Evolutionary conservation across 2,888 invertebrate genomes (phyloP).

Genomic region (Barypeithes pellucidus): DNA sequence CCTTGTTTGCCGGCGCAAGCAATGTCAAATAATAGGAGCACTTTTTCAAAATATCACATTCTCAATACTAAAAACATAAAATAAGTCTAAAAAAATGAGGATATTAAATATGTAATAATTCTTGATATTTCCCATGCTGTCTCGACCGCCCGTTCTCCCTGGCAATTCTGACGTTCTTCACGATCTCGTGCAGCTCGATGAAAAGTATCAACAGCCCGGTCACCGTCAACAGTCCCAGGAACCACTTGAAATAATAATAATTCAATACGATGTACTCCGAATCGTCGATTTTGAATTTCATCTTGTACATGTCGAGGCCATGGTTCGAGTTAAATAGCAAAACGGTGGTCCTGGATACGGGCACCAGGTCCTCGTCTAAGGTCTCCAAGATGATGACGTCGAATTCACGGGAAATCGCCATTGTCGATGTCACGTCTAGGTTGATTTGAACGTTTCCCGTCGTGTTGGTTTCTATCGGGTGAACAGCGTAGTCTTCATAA

Average conservation of each 20-base stretch:
- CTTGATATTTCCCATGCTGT: slow-evolving; percentile 15
- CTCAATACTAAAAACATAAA: too few species aligned
- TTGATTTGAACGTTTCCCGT: slow-evolving; percentile 19
- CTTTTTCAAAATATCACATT: too few species aligned
- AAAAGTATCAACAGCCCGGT: slow-evolving; percentile 50
- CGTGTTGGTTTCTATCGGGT: not conserved
- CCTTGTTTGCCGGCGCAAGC: too few species aligned
- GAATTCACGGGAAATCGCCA: slow-evolving; percentile 28
- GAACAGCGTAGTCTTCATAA: slow-evolving; percentile 32
- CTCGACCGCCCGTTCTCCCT: not conserved
- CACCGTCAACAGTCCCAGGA: slow-evolving; percentile 48
- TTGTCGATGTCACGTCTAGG: slow-evolving; percentile 20
- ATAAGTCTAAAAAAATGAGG: not conserved
- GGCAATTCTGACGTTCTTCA: slow-evolving; percentile 25
- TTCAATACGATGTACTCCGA: slow-evolving; percentile 56
- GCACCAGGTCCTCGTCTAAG: slow-evolving; percentile 37
- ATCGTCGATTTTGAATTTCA: slow-evolving; percentile 40
- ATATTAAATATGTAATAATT: slow-evolving; percentile 23
- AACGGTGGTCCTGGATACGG: slow-evolving; percentile 39
- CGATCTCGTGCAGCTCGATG: slow-evolving; percentile 55
- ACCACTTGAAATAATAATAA: slow-evolving; percentile 56
- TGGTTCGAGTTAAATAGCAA: slow-evolving; percentile 31
- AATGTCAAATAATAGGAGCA: too few species aligned
- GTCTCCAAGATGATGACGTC: slow-evolving; percentile 47
- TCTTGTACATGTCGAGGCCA: slow-evolving; percentile 34